phyloP scores from a whole-genome alignment of 2,888 invertebrate genomes.

The Norana najaformis region DNA sequence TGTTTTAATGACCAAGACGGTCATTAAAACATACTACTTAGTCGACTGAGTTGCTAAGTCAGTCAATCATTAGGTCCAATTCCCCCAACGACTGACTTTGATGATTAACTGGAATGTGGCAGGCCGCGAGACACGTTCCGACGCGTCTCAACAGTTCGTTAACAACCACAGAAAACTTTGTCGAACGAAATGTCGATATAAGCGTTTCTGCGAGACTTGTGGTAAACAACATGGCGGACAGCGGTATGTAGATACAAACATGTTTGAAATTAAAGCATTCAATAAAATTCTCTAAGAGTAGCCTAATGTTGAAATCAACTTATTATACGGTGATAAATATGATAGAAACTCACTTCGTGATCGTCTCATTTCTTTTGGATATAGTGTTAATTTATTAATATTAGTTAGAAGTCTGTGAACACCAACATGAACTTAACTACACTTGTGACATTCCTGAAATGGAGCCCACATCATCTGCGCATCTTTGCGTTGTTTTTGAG shows the following conservation, averaged over 20 bases:
- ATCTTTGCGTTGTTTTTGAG: too few relatives aligned
- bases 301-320: not conserved
- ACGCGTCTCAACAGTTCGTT: not conserved
- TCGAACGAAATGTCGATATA: not conserved
- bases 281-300: not conserved
- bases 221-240: conserved; percentile 26
- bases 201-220: not conserved
- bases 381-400: not conserved
- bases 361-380: not conserved
- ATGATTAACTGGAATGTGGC: too few relatives aligned
- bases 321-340: not conserved
- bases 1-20: too few relatives aligned
- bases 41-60: too few relatives aligned
- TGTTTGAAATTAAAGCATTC: not conserved
- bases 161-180: not conserved
- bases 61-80: too few relatives aligned
- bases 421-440: too few relatives aligned
- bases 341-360: not conserved
- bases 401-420: too few relatives aligned
- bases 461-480: too few relatives aligned
- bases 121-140: not conserved
- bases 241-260: not conserved
- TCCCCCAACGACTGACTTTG: too few relatives aligned
- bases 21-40: too few relatives aligned
- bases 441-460: too few relatives aligned